Evolutionary conservation across 2,113 vertebrate species (phyloP).

Genomic region (Nothoprocta perdicaria): DNA sequence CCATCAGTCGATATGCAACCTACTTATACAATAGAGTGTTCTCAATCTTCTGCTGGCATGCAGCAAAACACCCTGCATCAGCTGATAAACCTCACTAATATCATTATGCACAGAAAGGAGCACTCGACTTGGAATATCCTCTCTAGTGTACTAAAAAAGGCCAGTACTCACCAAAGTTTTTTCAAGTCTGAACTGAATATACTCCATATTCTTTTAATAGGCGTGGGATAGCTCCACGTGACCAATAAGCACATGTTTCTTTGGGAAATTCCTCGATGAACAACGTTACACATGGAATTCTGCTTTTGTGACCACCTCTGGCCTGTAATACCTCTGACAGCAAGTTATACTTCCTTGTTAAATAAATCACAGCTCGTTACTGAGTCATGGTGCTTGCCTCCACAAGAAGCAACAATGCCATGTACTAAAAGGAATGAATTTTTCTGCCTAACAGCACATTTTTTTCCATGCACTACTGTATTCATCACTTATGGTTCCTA

Average conservation of each 20-base stretch:
- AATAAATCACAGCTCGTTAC: constrained; percentile 18
- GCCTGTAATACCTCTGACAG: background rate
- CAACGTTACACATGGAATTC: background rate
- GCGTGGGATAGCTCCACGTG: background rate
- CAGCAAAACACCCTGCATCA: background rate
- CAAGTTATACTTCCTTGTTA: background rate
- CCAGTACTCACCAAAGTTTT: background rate
- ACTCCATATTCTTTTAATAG: background rate
- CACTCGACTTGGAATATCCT: background rate
- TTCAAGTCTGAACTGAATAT: background rate
- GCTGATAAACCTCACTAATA: background rate
- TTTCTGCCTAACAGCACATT: background rate
- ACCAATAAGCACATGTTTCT: background rate
- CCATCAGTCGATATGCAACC: background rate
- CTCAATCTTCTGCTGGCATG: background rate
- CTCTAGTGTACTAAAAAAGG: background rate
- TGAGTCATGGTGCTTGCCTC: background rate
- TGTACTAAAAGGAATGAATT: constrained; percentile 3
- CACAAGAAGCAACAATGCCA: background rate
- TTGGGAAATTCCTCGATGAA: background rate
- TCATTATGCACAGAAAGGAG: background rate
- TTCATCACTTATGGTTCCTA: background rate
- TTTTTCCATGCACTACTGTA: background rate
- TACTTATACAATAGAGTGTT: background rate
- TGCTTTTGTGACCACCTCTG: background rate